A percentile compares a stretch with the other conserved stretches of the same genome.
Conservation (phyloP, 53 echinoderm and acorn worm species). For the Paracentrotus lividus region DNA sequence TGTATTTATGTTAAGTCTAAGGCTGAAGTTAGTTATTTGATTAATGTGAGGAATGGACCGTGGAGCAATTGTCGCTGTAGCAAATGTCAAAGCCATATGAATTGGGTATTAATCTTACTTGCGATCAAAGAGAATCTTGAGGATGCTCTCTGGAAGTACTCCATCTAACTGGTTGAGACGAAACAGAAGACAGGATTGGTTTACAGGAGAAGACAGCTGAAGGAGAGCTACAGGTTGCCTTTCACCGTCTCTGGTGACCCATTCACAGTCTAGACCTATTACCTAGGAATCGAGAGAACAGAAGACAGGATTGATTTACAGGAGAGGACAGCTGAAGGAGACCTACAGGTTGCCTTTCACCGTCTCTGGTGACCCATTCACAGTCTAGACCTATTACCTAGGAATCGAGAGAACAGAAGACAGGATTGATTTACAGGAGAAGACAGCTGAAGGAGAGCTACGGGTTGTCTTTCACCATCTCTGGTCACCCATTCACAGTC, state of each 20-base stretch:
- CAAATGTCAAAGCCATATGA: no score
- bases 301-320: neutral
- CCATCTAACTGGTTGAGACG: conserved; percentile 76
- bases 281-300: conserved; percentile 69
- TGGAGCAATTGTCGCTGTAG: no score
- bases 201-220: conserved; percentile 80
- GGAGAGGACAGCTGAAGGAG: no score
- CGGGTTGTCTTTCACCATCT: conserved; percentile 70
- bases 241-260: conserved; percentile 77
- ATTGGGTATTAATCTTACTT: conserved; percentile 69
- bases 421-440: conserved; percentile 77
- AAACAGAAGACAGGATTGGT: conserved; percentile 77
- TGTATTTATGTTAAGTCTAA: no score
- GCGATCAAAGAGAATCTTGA: conserved; percentile 76
- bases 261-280: conserved; percentile 96
- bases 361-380: conserved; percentile 86
- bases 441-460: conserved; percentile 89
- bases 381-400: conserved; percentile 96
- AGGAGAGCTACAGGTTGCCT: conserved; percentile 85
- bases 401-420: conserved; percentile 62
- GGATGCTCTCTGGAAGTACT: conserved; percentile 67
- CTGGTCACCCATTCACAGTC: conserved; percentile 93
- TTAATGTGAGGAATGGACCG: no score
- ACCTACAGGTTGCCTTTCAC: conserved; percentile 58
- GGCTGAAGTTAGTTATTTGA: no score